Conservation (phyloP, 1,140 invertebrate genomes). For the Belonocnema kinseyi region DNA sequence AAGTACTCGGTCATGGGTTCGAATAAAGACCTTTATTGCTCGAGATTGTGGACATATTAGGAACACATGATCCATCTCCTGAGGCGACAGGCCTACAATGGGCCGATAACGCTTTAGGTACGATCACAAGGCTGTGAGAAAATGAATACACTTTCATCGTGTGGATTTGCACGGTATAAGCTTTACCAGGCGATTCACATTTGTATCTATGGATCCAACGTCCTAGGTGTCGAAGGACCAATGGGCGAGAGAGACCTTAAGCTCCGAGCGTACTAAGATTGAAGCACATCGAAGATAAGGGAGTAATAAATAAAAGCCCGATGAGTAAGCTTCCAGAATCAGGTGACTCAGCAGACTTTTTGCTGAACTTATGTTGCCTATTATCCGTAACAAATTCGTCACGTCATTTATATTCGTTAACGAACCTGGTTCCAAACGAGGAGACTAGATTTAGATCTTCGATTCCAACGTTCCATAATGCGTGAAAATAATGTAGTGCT, state of each 20-base stretch:
- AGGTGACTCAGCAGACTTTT: slow-evolving; percentile 54
- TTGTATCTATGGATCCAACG: neutral
- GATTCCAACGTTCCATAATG: neutral
- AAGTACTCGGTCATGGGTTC: slow-evolving; percentile 64
- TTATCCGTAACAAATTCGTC: slow-evolving; percentile 51
- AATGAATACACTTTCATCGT: slow-evolving; percentile 20
- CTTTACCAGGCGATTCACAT: neutral
- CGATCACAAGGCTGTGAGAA: slow-evolving; percentile 29
- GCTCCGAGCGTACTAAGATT: slow-evolving; percentile 46
- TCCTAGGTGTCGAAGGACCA: slow-evolving; percentile 8
- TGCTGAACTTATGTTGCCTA: slow-evolving; percentile 50
- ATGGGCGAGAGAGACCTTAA: neutral
- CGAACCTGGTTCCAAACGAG: neutral
- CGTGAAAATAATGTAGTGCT: neutral
- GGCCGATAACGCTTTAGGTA: slow-evolving; percentile 58
- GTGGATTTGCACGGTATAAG: slow-evolving; percentile 22
- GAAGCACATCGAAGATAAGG: slow-evolving; percentile 59
- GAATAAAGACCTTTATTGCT: slow-evolving; percentile 70
- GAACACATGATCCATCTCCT: slow-evolving; percentile 71
- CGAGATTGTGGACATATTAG: slow-evolving; percentile 67
- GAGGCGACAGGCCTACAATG: slow-evolving; percentile 69
- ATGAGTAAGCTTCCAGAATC: slow-evolving; percentile 64
- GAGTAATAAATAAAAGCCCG: slow-evolving; percentile 66
- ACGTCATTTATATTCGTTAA: slow-evolving; percentile 41
- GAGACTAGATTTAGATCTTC: neutral